phyloP scores from a whole-genome alignment of 2,888 invertebrate species.

The Pandemis corylana region DNA sequence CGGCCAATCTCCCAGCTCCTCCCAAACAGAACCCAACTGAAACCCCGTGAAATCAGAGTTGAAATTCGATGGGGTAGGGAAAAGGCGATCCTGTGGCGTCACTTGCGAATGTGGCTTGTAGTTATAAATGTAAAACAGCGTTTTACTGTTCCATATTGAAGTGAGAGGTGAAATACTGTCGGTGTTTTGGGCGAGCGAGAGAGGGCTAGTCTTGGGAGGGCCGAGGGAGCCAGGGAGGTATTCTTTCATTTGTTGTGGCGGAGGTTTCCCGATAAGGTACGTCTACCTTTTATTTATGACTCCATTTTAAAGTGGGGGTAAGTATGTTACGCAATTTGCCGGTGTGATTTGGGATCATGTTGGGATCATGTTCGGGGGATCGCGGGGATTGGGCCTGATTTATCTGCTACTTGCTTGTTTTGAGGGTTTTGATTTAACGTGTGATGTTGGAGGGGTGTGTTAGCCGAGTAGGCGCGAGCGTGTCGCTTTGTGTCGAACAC shows the following conservation, averaged over 20 bases:
- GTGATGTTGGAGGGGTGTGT: background rate
- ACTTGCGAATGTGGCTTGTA: constrained; percentile 71
- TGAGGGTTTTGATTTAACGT: constrained; percentile 30
- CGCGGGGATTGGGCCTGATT: constrained; percentile 48
- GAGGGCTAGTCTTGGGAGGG: constrained; percentile 46
- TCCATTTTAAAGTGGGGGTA: constrained; percentile 80
- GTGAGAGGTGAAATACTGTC: constrained; percentile 53
- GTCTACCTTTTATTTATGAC: constrained; percentile 82
- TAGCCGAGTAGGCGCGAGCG: background rate
- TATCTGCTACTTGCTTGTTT: constrained; percentile 38
- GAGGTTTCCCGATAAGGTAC: constrained; percentile 73
- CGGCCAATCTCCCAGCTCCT: constrained; percentile 45
- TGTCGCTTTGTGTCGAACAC: background rate
- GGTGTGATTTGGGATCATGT: constrained; percentile 58
- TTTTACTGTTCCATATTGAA: constrained; percentile 65
- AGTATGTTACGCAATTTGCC: constrained; percentile 74
- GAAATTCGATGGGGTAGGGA: constrained; percentile 43
- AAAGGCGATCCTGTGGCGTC: constrained; percentile 48
- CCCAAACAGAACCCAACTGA: constrained; percentile 49
- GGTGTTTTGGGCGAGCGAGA: constrained; percentile 48
- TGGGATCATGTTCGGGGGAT: constrained; percentile 23
- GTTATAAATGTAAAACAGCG: constrained; percentile 84
- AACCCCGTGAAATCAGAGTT: constrained; percentile 50
- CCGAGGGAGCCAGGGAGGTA: constrained; percentile 57
- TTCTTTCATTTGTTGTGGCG: constrained; percentile 80